These are phyloP conservation scores for Creontiades dilutus DNA, from an alignment of 2,888 invertebrate species.

Conservation along the genomic window DNA sequence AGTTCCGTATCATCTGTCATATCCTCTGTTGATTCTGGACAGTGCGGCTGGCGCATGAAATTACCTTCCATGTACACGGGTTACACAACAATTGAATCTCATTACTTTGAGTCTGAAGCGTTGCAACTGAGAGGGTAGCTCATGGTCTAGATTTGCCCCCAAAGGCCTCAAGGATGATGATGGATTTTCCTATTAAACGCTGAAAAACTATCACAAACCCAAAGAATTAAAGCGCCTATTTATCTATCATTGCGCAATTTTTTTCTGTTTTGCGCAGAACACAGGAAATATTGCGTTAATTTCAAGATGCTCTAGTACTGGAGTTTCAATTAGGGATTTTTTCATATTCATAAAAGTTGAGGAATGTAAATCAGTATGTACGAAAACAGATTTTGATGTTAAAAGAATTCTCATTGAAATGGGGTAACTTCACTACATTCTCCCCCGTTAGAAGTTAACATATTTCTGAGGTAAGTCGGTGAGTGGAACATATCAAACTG, in stretches of 20 bases:
- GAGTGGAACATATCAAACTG: neutral
- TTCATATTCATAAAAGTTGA: too few species aligned
- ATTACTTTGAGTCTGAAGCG: neutral
- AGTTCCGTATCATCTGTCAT: neutral
- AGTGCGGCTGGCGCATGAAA: neutral
- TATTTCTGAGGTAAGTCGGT: conserved; percentile 4
- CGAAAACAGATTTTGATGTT: too few species aligned
- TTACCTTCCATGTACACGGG: neutral
- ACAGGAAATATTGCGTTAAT: neutral
- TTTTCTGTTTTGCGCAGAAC: neutral
- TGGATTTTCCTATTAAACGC: neutral
- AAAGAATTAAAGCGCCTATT: conserved; percentile 7
- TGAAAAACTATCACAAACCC: conserved; percentile 1
- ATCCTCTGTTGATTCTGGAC: neutral
- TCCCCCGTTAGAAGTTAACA: neutral
- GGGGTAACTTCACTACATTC: conserved; percentile 1
- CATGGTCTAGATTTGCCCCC: neutral
- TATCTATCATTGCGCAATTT: conserved; percentile 33
- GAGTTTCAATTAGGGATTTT: too few species aligned
- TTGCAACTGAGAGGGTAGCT: conserved; percentile 77
- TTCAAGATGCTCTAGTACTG: neutral
- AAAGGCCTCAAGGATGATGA: neutral
- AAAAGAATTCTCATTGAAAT: too few species aligned
- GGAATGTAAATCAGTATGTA: too few species aligned
- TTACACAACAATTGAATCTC: neutral